Evolutionary conservation across 2,888 invertebrate species (phyloP), one percentile per base, ranked within the genome.

Genomic region (Eudemis profundana): DNA sequence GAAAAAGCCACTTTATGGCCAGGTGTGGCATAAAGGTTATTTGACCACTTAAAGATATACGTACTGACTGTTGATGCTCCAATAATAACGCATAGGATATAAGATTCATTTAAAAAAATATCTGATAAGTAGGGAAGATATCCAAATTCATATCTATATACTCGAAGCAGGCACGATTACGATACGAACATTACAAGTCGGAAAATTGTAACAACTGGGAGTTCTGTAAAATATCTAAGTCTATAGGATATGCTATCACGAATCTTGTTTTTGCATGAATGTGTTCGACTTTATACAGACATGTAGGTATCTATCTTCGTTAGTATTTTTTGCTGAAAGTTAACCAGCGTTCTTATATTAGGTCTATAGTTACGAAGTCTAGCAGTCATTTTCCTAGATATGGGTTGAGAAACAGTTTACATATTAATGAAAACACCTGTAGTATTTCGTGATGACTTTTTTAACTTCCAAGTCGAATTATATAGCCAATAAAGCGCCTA

Each of bases 311-410:
- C 23, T 21, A 21, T 38, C 23, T 14, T 53, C 38, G 38, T 47
- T 62, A 36, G 23, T 61, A 38, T 17, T 54, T 54, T 56, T 44
- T 38, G 17, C 61, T 27, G n/a, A 27, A 46, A 38, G 29, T 14
- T 51, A 40, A 23, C 27, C 21, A 23, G 15, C 59, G 49, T 29
- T 49, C 15, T 15, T 38, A 14, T 42, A 15, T 61, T 33, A 21
- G 50, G 40, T 23, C 15, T 36, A 23, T 36, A 17, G 17, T 23
- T 15, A 14, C 21, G 14, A 38, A 3, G 38, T 19, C 23, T 2
- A 47, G n/a, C n/a, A 62, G 36, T 23, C 17, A 47, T 62, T 54
- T 46, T 38, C 38, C 54, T 47, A 14, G 27, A 54, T 47, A 27
- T 15, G 46, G 5, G 12, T 3, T 17, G n/a, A 42, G 19, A 53